phyloP scores from a whole-genome alignment of 2,113 vertebrate genomes.

The Hymenochirus boettgeri region DNA sequence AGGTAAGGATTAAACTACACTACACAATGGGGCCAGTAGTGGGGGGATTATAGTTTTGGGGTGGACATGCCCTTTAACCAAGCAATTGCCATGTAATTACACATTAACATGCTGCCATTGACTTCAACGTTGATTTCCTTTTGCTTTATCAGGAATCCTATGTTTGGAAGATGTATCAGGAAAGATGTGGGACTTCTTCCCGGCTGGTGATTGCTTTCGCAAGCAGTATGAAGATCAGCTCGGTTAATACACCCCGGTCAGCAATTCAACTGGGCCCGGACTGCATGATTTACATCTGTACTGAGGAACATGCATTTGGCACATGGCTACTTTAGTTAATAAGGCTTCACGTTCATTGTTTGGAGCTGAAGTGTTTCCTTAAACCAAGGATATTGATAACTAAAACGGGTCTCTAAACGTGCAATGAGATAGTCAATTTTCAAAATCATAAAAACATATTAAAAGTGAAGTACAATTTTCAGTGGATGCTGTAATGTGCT shows the following conservation, averaged over 20 bases:
- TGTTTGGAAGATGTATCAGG: slow-evolving; percentile 99
- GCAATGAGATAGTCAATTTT: slow-evolving; percentile 15
- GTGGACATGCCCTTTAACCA: too few species aligned
- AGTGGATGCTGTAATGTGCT: slow-evolving; percentile 14
- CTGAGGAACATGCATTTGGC: slow-evolving; percentile 1
- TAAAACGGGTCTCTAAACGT: slow-evolving; percentile 14
- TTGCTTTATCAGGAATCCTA: slow-evolving; percentile 85
- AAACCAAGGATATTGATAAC: slow-evolving; percentile 1
- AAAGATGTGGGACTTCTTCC: slow-evolving; percentile 97
- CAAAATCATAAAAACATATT: neutral
- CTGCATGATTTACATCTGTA: neutral
- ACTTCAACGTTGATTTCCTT: neutral
- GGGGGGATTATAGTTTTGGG: too few species aligned
- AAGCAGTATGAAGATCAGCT: slow-evolving; percentile 98
- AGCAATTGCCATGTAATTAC: too few species aligned
- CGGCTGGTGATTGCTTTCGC: slow-evolving; percentile 95
- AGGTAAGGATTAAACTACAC: too few species aligned
- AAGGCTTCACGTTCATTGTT: neutral
- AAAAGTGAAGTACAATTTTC: too few species aligned
- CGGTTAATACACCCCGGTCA: slow-evolving; percentile 59
- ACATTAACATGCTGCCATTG: too few species aligned
- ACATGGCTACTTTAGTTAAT: slow-evolving; percentile 2
- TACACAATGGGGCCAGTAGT: too few species aligned
- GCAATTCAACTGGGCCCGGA: slow-evolving; percentile 1
- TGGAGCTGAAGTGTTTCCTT: slow-evolving; percentile 7